A percentile compares a stretch with the other conserved stretches of the same genome.
phyloP scores from a whole-genome alignment of 2,888 invertebrate species.

The Creontiades dilutus region DNA sequence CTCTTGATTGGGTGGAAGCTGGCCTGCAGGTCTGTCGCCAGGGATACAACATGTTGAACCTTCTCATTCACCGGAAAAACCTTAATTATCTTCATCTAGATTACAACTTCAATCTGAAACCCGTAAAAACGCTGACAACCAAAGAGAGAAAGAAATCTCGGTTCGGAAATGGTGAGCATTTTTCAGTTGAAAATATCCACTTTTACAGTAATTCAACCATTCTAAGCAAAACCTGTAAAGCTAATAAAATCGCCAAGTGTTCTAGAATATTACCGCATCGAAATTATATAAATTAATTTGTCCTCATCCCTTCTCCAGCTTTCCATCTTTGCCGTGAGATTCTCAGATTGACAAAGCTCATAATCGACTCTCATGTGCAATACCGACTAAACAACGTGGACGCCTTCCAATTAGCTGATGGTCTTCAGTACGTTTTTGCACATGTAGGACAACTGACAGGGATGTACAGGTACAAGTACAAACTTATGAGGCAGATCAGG shows the following conservation, averaged over 20 bases:
- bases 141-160: conserved; percentile 99
- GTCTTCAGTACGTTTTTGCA: conserved; percentile 98
- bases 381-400: conserved; percentile 99
- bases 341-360: conserved; percentile 96
- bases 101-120: conserved; percentile 99
- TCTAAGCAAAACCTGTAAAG: too few species aligned
- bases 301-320: conserved; percentile 81
- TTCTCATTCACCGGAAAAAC: conserved; percentile 99
- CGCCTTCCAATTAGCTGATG: conserved; percentile 98
- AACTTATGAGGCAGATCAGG: conserved; percentile 98
- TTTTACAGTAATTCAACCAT: too few species aligned
- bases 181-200: not conserved
- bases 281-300: not conserved
- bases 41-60: conserved; percentile 99
- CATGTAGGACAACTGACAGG: conserved; percentile 99
- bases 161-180: conserved; percentile 90
- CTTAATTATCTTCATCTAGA: conserved; percentile 99
- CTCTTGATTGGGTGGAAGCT: conserved; percentile 99
- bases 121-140: conserved; percentile 99
- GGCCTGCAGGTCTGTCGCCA: conserved; percentile 98
- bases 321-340: conserved; percentile 99
- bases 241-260: too few species aligned
- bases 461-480: conserved; percentile 99
- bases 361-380: conserved; percentile 99
- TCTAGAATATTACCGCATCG: too few species aligned